These are phyloP conservation scores for Tubulanus polymorphus DNA, from an alignment of 2,888 invertebrate genomes.

Conservation along the genomic window DNA sequence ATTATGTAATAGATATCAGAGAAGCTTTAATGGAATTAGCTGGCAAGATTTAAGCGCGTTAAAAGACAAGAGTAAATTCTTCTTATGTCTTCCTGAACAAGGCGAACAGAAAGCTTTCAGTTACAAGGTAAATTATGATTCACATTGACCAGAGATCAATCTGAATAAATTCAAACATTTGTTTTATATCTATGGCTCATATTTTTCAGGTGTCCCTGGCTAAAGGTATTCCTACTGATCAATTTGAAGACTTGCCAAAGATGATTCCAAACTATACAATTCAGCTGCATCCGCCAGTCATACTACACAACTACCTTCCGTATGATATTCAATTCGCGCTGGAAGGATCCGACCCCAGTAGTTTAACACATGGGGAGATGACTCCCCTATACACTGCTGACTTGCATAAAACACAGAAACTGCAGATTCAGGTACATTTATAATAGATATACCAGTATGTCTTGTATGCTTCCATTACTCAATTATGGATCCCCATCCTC, in stretches of 20 bases:
- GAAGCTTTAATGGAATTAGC: slow-evolving; percentile 70
- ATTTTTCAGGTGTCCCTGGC: not conserved
- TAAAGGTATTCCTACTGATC: not conserved
- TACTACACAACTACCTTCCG: slow-evolving; percentile 73
- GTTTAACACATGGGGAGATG: slow-evolving; percentile 59
- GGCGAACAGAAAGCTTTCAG: slow-evolving; percentile 34
- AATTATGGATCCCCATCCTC: not conserved
- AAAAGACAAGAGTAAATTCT: slow-evolving; percentile 64
- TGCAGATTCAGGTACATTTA: slow-evolving; percentile 41
- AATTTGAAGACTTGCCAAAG: slow-evolving; percentile 23
- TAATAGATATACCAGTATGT: not conserved
- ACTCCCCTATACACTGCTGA: slow-evolving; percentile 67
- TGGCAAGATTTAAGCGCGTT: slow-evolving; percentile 72
- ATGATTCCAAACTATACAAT: slow-evolving; percentile 68
- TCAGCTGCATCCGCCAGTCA: slow-evolving; percentile 69
- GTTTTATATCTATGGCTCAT: no score
- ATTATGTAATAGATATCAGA: slow-evolving; percentile 63
- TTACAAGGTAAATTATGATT: slow-evolving; percentile 39
- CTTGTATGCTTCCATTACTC: not conserved
- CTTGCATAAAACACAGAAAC: slow-evolving; percentile 57
- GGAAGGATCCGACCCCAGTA: slow-evolving; percentile 41
- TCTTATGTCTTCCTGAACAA: slow-evolving; percentile 66
- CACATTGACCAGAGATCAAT: no score
- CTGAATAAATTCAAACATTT: no score
- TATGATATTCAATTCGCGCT: slow-evolving; percentile 64